Conservation (phyloP, 1,140 invertebrate species). For the Megalonaias nervosa region DNA sequence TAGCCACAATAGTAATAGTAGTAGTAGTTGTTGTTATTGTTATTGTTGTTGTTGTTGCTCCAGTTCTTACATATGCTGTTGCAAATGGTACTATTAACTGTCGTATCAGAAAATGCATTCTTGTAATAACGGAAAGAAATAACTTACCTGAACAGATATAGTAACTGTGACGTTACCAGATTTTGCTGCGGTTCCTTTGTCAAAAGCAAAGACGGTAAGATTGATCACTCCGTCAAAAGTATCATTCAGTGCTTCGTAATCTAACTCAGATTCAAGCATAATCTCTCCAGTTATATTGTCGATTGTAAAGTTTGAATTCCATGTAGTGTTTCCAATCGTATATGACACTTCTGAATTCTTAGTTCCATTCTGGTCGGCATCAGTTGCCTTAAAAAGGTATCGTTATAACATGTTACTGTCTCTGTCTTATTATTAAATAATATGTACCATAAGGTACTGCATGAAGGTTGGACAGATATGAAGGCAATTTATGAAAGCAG, state of each 20-base stretch:
- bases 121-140: background rate
- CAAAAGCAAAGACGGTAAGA: conserved; percentile 7
- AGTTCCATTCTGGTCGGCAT: background rate
- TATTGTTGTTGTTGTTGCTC: no score
- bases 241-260: conserved; percentile 10
- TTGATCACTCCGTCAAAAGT: background rate
- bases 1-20: no score
- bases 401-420: no score
- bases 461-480: no score
- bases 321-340: background rate
- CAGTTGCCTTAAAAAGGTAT: conserved; percentile 10
- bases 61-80: no score
- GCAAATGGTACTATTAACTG: no score
- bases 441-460: no score
- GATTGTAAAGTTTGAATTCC: conserved; percentile 2
- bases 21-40: no score
- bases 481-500: no score
- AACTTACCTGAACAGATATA: conserved; percentile 18
- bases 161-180: background rate
- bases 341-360: conserved; percentile 6
- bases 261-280: background rate
- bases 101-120: background rate
- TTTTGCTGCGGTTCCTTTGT: background rate
- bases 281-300: conserved; percentile 4
- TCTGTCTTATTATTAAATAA: no score